Conservation (phyloP, 2,888 invertebrate genomes). For the Tetragnatha montana region DNA sequence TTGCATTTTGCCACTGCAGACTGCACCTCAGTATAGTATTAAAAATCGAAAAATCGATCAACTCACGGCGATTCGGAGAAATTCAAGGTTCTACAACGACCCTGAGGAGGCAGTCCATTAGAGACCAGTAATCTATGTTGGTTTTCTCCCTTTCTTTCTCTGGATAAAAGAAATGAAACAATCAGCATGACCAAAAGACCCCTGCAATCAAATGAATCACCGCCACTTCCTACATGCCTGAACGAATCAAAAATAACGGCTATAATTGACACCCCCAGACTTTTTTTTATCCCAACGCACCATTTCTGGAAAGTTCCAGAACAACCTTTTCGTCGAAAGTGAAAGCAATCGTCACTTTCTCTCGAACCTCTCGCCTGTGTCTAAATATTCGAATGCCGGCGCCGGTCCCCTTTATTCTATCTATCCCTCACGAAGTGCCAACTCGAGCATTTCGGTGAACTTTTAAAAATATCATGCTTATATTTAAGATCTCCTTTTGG, state of each 20-base stretch:
- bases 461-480: slow-evolving; percentile 23
- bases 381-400: not conserved
- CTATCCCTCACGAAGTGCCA: slow-evolving; percentile 24
- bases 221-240: not conserved
- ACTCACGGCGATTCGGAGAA: no score
- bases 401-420: not conserved
- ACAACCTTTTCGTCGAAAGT: not conserved
- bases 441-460: slow-evolving; percentile 13
- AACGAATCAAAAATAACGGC: not conserved
- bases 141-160: no score
- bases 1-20: no score
- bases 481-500: slow-evolving; percentile 1
- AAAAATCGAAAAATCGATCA: no score
- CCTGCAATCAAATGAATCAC: not conserved
- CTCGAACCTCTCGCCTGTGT: not conserved
- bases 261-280: not conserved
- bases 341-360: not conserved
- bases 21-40: no score
- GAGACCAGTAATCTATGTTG: no score
- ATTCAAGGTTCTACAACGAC: no score
- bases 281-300: not conserved
- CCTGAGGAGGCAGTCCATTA: no score
- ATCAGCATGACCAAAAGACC: no score
- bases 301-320: not conserved
- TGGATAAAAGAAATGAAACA: no score